Evolutionary conservation across 2,113 vertebrate genomes (phyloP).

Genomic region (Saguinus midas): DNA sequence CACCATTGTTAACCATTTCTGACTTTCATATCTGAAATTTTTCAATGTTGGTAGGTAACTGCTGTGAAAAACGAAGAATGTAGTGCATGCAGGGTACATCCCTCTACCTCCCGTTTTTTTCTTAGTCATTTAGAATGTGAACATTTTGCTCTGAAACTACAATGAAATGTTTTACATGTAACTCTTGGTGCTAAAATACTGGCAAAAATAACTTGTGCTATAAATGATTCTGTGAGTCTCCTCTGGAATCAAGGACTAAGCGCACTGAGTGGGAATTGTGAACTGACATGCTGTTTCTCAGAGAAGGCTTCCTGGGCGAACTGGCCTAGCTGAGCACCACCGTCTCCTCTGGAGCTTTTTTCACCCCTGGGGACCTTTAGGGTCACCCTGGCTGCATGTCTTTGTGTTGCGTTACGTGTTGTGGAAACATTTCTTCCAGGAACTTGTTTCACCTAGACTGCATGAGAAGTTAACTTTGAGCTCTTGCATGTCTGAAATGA

Average conservation of each 20-base stretch:
- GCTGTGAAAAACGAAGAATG: not conserved
- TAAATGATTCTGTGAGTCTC: not conserved
- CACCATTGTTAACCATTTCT: not conserved
- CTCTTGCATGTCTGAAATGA: not conserved
- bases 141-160: not conserved
- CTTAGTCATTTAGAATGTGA: not conserved
- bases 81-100: not conserved
- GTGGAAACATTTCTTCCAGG: not conserved
- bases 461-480: not conserved
- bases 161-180: not conserved
- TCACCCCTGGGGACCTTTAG: rapidly evolving
- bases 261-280: not conserved
- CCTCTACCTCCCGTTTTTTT: not conserved
- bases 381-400: rapidly evolving
- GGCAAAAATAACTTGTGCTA: not conserved
- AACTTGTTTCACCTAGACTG: not conserved
- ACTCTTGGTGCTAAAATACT: not conserved
- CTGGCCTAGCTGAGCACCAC: rapidly evolving
- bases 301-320: not conserved
- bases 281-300: not conserved
- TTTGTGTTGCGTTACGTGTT: not conserved
- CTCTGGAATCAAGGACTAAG: not conserved
- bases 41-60: not conserved
- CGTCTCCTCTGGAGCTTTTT: not conserved
- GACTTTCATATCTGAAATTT: not conserved